Percentiles rank a stretch among this genome's conserved stretches.
These are phyloP conservation scores for Drosophila melanogaster DNA, from an alignment of 1,140 invertebrate species.

Conservation along the genomic window DNA sequence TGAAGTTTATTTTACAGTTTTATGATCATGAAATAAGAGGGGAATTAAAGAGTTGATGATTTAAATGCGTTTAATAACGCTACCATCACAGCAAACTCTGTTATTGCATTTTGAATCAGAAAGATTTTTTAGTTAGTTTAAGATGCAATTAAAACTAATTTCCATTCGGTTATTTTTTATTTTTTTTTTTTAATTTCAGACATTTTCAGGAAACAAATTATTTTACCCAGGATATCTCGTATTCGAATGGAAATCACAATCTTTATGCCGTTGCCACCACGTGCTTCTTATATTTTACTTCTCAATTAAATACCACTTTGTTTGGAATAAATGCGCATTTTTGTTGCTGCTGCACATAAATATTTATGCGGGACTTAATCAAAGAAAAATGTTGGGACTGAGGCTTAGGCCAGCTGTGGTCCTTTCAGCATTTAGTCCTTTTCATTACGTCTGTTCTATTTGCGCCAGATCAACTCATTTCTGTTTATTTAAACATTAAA, in stretches of 20 bases:
- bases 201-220: background rate
- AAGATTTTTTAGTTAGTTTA: too few relatives aligned
- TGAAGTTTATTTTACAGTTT: slow-evolving; percentile 23
- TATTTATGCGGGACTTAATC: slow-evolving; percentile 77
- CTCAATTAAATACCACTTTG: slow-evolving; percentile 72
- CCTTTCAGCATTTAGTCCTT: slow-evolving; percentile 10
- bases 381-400: slow-evolving; percentile 21
- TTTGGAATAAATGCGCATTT: slow-evolving; percentile 43
- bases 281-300: slow-evolving; percentile 49
- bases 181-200: slow-evolving; percentile 18
- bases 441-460: slow-evolving; percentile 47
- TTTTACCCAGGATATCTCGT: background rate
- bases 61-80: slow-evolving; percentile 1
- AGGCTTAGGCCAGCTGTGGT: slow-evolving; percentile 11
- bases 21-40: slow-evolving; percentile 4
- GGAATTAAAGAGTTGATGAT: slow-evolving; percentile 12
- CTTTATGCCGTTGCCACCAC: background rate
- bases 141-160: background rate
- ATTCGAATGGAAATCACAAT: background rate
- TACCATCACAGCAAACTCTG: background rate
- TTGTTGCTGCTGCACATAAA: slow-evolving; percentile 50
- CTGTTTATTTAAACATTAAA: slow-evolving; percentile 78
- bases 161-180: background rate
- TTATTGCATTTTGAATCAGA: background rate
- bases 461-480: slow-evolving; percentile 42